Evolutionary conservation across 2,113 vertebrate species (phyloP).

Genomic region (Ascaphus truei): DNA sequence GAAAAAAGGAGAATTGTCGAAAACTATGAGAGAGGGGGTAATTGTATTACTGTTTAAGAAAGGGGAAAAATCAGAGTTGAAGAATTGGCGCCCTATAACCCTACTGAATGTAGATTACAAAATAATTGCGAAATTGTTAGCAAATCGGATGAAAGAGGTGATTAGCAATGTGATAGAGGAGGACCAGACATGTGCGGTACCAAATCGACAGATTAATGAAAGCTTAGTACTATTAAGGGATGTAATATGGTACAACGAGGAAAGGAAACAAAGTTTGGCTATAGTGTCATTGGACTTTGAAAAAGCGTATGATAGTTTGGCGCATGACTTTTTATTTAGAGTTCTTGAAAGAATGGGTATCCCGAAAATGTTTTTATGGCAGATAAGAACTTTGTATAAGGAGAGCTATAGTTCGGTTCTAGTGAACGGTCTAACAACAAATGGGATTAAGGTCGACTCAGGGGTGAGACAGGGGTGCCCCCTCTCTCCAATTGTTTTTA

Average conservation of each 20-base stretch:
- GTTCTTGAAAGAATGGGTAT: not conserved
- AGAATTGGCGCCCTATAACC: not conserved
- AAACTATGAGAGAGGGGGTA: not conserved
- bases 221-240: no score
- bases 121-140: not conserved
- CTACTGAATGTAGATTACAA: not conserved
- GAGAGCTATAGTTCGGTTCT: not conserved
- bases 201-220: not conserved
- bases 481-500: not conserved
- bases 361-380: not conserved
- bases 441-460: not conserved
- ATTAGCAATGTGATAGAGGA: not conserved
- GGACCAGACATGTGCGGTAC: no score
- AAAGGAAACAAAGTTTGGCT: not conserved
- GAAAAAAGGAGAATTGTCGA: not conserved
- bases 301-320: not conserved
- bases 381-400: not conserved
- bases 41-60: not conserved
- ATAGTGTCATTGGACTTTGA: not conserved
- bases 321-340: not conserved
- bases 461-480: not conserved
- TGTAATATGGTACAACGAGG: not conserved
- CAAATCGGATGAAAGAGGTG: not conserved
- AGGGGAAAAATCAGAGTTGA: not conserved
- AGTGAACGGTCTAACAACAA: not conserved